Base-by-base conservation (phyloP, 2,797 vertebrate genomes). In the Enteromius afrohamiltoni region DNA sequence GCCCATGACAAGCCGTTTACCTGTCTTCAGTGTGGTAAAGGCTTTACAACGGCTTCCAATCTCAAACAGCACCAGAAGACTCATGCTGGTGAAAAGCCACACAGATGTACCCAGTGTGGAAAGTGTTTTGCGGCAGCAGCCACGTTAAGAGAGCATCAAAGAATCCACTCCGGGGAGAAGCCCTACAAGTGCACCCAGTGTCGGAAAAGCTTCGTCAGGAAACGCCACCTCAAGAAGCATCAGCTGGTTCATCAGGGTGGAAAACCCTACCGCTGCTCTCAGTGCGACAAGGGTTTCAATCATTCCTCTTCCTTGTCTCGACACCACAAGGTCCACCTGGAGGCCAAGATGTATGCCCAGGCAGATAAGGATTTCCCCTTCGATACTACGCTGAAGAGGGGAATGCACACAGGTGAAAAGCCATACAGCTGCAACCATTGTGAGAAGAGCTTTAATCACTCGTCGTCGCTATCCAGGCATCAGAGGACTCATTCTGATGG, bases 121-220 rank as follows among this genome's bases (percentile, higher is more conserved):
- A 96, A 95, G 87, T 94, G 94, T 87, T 96, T 96, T 78, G 94
- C 95, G 0, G 93, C 94, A 0, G 94, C 93, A 0, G 91, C 94
- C 85, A 95, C 95, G 8, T 87, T 96, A 34, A 90, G 93, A 84
- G 95, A 96, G 85, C 95, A 96, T 89, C 94, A 95, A 92, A 92
- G 94, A 88, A 92, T 95, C 84, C 95, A 96, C 86, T 94, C 95
- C 6, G 94, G 95, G 0, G 94, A 96, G 86, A 95, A 95, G 85
- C 95, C 95, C 6, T 95, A 96, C 89, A 95, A 95, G 82, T 96
- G 95, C 86, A 95, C 94, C 92, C 94, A 95, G 93, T 96, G 95
- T 90, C 89, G 95, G 84, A 95, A 96, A 92, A 95, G 95, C 85
- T 96, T 96, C 82, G 94, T 95, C 17, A 92, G 94, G 85, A 94